Base-by-base conservation (phyloP, 2,888 invertebrate species). In the Microctonus aethiopoides region DNA sequence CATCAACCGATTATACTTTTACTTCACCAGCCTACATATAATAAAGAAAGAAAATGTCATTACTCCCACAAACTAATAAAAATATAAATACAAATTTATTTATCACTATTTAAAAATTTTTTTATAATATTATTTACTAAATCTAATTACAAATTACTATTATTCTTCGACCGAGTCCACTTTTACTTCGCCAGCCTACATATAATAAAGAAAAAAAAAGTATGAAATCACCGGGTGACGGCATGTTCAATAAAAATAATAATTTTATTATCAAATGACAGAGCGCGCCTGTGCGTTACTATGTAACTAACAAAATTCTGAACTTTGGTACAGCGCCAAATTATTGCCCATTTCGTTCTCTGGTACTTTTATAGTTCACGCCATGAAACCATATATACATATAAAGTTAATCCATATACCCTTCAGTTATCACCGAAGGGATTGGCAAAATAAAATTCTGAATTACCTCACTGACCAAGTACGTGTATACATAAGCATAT, bases 291-390 rank as follows among this genome's bases (percentile, higher is more conserved):
- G 41, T n/a, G 41, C 70, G n/a, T n/a, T n/a, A n/a, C n/a, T n/a
- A n/a, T n/a, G n/a, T n/a, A n/a, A 69, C 75, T 78, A 79, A 82
- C 78, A 77, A 77, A 80, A 82, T 82, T 82, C 78, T 77, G 78
- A 81, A 82, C 80, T 82, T 81, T 82, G 82, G 81, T 77, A 77
- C 73, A 29, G 67, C 67, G 80, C 81, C 82, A 82, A 82, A 80
- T 81, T 82, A 82, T 80, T 78, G 77, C 75, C 76, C 74, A 72
- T 71, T 73, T 66, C 4, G 46, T 16, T 46, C 46, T 9, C 41
- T 26, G 20, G 72, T 72, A 72, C 73, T 79, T 78, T 39, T 75
- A 77, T 75, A 77, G 79, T 80, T 72, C 74, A 73, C 70, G 59
- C 75, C 73, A 75, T 78, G 22, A n/a, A 34, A 34, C 5, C 34